Conservation (phyloP, 2,113 vertebrate species). For the Psilopogon haemacephalus region DNA sequence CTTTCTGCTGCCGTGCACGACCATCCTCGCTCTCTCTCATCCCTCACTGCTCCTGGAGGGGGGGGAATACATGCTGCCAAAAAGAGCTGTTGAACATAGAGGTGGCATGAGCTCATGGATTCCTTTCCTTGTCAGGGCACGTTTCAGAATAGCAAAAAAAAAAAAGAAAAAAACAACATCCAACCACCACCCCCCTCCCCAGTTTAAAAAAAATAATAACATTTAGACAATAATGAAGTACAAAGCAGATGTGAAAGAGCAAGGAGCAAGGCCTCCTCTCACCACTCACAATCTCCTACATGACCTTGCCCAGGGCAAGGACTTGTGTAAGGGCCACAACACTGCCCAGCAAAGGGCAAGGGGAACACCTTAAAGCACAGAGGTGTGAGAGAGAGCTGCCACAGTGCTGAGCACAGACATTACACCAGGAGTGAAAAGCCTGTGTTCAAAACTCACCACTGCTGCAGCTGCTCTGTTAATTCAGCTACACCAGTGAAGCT, state of each 20-base stretch:
- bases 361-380: background rate
- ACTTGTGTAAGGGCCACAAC: background rate
- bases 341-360: background rate
- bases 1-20: background rate
- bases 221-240: background rate
- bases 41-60: background rate
- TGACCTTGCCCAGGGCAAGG: background rate
- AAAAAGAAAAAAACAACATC: too few species aligned
- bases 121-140: background rate
- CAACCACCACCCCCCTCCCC: too few species aligned
- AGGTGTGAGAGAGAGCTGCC: background rate
- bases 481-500: background rate
- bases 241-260: background rate
- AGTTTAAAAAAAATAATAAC: too few species aligned
- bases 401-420: background rate
- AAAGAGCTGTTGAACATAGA: background rate
- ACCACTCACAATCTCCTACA: fast-evolving
- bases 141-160: background rate
- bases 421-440: background rate
- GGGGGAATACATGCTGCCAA: background rate
- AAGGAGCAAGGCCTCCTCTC: background rate
- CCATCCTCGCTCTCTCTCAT: background rate
- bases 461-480: background rate
- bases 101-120: background rate
- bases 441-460: background rate